These are phyloP conservation scores for Protaetia brevitarsis DNA, from an alignment of 1,140 invertebrate genomes.

Conservation along the genomic window DNA sequence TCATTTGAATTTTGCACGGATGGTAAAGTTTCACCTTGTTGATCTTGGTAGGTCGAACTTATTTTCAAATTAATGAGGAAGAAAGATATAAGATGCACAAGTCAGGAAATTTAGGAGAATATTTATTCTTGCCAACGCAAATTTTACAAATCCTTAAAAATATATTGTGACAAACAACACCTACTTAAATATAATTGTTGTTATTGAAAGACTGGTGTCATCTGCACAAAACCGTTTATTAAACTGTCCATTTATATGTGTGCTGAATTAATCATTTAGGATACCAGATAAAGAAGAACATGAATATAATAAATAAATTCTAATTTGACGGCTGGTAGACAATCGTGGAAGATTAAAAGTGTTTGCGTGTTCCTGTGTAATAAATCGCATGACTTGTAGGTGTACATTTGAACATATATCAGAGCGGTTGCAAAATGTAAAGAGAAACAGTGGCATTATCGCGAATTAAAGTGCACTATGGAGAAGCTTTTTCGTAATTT, in stretches of 20 bases:
- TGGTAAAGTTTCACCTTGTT: constrained; percentile 4
- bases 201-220: too few species aligned
- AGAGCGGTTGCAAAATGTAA: background rate
- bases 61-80: too few species aligned
- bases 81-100: too few species aligned
- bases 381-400: background rate
- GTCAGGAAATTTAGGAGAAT: too few species aligned
- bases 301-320: background rate
- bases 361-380: background rate
- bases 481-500: background rate
- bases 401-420: background rate
- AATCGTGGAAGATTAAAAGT: background rate
- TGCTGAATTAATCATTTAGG: background rate
- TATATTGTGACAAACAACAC: too few species aligned
- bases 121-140: too few species aligned
- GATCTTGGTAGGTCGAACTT: too few species aligned
- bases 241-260: too few species aligned
- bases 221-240: too few species aligned
- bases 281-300: background rate
- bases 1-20: constrained; percentile 12
- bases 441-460: background rate
- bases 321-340: background rate
- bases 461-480: background rate
- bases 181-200: too few species aligned
- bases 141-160: too few species aligned